Evolutionary conservation across 2,113 vertebrate species (phyloP), one percentile per base, ranked within the genome.

Genomic region (Atrichornis clamosus): DNA sequence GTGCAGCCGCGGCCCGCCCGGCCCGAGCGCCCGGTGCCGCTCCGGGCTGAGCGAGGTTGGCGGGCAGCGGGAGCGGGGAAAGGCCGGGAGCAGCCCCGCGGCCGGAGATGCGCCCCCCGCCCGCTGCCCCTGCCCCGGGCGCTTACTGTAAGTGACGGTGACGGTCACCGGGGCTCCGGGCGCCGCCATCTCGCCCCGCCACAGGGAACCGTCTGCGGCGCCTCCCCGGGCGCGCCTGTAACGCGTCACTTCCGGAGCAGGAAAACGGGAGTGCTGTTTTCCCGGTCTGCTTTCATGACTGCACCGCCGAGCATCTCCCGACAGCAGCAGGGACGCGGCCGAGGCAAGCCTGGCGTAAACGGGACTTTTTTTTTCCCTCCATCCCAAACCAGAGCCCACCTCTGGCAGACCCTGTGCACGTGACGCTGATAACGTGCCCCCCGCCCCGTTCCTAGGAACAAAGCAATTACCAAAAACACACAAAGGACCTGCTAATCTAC

Each of bases 61-160:
- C 47, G 44, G 21, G 44, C 56, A 32, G n/a, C 35, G 35, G 21
- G 44, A n/a, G 16, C 22, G 26, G 62, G 41, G 52, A 67, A 39
- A 42, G n/a, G n/a, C 42, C 49, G 27, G 50, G 41, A 37, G 33
- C 20, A 27, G 30, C 27, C 58, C 32, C 24, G 12, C 37, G 55
- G 67, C 65, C 41, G 50, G 33, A 47, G 70, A 47, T 7, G 53
- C 30, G 12, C 35, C 32, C 33, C 44, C 37, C 75, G 12, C n/a
- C 39, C 14, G 5, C 24, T 3, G 39, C 21, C 23, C 53, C 18
- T 4, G 3, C 28, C 44, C 28, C 16, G 4, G 28, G 52, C 63
- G 30, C 96, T 96, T 93, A 97, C 95, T 87, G 88, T 96, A 97
- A 4, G 96, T 97, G 56, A 97, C 87, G 55, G 96, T 94, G 44